phyloP scores from a whole-genome alignment of 2,888 invertebrate species.

The Coleophora deauratella region DNA sequence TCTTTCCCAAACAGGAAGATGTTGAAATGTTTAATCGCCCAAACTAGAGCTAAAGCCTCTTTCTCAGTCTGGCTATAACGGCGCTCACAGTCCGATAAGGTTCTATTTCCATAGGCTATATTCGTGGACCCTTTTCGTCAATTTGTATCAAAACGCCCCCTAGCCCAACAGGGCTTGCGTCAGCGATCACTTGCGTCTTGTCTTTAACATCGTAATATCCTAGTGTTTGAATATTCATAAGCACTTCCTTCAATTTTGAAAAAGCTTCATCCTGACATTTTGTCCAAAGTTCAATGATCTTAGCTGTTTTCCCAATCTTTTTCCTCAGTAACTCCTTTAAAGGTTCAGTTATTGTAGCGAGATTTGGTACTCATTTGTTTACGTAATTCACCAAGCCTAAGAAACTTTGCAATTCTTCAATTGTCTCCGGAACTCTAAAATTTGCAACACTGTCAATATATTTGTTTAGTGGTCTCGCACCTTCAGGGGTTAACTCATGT shows the following conservation, averaged over 20 bases:
- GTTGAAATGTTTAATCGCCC: too few species aligned
- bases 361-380: constrained; percentile 7
- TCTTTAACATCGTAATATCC: constrained; percentile 12
- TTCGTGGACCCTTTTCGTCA: constrained; percentile 13
- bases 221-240: constrained; percentile 2
- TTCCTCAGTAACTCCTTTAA: constrained; percentile 1
- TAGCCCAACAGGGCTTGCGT: constrained; percentile 14
- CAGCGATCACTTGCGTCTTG: constrained; percentile 10
- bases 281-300: constrained; percentile 7
- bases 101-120: constrained; percentile 24
- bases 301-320: constrained; percentile 4
- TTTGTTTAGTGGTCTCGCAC: constrained; percentile 23
- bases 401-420: constrained; percentile 17
- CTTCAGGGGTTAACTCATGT: constrained; percentile 20
- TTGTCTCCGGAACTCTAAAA: constrained; percentile 14
- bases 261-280: constrained; percentile 10
- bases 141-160: constrained; percentile 14
- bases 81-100: constrained; percentile 18
- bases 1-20: too few species aligned
- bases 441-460: constrained; percentile 22
- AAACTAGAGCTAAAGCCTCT: constrained; percentile 23
- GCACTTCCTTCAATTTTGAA: constrained; percentile 2
- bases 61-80: constrained; percentile 26
- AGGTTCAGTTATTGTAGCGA: constrained; percentile 3
- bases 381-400: too few species aligned